Evolutionary conservation across 1,140 invertebrate species (phyloP).

Genomic region (Globodera rostochiensis): DNA sequence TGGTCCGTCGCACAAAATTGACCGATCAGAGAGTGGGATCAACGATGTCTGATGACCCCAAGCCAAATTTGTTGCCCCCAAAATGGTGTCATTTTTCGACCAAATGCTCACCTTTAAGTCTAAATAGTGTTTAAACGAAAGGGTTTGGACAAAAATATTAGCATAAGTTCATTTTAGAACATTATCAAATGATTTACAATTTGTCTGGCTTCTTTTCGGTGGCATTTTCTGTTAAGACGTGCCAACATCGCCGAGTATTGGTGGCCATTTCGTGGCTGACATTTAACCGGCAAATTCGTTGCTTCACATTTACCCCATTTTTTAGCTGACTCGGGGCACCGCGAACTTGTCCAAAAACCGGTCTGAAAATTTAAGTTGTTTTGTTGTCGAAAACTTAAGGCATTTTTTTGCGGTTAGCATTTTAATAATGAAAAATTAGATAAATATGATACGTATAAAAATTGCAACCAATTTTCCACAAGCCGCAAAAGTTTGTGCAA

Average conservation of each 20-base stretch:
- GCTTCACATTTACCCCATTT: background rate
- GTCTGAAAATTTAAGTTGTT: background rate
- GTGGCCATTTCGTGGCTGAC: background rate
- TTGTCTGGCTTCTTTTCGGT: background rate
- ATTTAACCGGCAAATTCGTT: background rate
- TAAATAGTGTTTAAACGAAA: background rate
- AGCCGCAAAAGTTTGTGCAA: slow-evolving; percentile 13
- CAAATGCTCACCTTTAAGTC: slow-evolving; percentile 16
- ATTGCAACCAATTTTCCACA: slow-evolving; percentile 22
- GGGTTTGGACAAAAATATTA: background rate
- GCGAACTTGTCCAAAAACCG: slow-evolving; percentile 26
- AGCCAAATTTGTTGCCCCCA: slow-evolving; percentile 17
- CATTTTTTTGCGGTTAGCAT: too few relatives aligned
- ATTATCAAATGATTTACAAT: background rate
- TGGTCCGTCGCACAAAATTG: background rate
- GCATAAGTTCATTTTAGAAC: background rate
- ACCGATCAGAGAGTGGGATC: slow-evolving; percentile 14
- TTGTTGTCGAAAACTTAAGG: too few relatives aligned
- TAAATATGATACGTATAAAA: background rate
- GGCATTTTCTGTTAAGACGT: slow-evolving; percentile 4
- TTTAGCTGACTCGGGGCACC: background rate
- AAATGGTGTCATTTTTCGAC: slow-evolving; percentile 10
- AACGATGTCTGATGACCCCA: slow-evolving; percentile 24
- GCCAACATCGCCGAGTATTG: slow-evolving; percentile 7
- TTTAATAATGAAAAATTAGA: background rate